Conservation (phyloP, 1,140 invertebrate genomes). For the Tetranychus urticae region DNA sequence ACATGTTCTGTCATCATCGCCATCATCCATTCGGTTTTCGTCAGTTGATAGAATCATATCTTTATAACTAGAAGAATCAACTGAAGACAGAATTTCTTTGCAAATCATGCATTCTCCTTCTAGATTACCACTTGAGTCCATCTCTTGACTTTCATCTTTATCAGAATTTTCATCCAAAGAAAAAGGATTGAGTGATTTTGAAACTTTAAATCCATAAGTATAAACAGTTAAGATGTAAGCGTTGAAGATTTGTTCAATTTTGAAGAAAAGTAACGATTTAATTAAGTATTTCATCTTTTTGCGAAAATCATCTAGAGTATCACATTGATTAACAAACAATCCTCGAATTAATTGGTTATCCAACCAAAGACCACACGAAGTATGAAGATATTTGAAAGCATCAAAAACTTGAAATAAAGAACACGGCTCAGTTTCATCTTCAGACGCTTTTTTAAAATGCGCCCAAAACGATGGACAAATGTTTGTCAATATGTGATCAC, state of each 20-base stretch:
- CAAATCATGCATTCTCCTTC: background rate
- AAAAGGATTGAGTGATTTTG: background rate
- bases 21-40: background rate
- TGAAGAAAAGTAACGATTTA: background rate
- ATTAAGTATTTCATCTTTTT: background rate
- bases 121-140: background rate
- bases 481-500: background rate
- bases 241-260: background rate
- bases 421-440: background rate
- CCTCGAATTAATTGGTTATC: background rate
- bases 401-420: background rate
- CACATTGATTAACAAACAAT: background rate
- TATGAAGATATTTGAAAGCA: background rate
- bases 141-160: background rate
- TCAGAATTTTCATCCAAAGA: background rate
- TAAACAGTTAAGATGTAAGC: background rate
- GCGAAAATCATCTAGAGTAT: background rate
- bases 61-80: background rate
- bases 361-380: background rate
- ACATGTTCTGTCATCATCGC: background rate
- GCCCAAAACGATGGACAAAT: background rate
- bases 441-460: background rate
- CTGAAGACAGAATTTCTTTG: background rate
- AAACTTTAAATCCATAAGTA: background rate
- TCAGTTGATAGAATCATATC: background rate